phyloP scores from a whole-genome alignment of 2,797 vertebrate species.

The Pseudocheirus occidentalis region DNA sequence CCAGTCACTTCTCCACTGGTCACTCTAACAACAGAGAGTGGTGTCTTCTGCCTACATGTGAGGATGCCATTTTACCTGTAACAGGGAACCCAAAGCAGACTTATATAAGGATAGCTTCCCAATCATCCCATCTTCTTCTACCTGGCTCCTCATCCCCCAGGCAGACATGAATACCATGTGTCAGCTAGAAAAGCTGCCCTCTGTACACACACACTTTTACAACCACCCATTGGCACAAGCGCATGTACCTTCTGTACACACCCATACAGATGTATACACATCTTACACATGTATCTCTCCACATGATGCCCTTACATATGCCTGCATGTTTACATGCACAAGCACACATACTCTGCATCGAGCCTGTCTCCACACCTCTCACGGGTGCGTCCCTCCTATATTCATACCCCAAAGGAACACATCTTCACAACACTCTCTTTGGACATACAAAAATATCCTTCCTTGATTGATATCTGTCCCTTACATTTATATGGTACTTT shows the following conservation, averaged over 20 bases:
- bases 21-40: background rate
- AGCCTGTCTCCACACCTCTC: background rate
- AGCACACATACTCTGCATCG: background rate
- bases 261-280: no score
- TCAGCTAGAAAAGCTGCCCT: background rate
- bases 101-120: background rate
- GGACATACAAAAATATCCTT: background rate
- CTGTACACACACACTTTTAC: background rate
- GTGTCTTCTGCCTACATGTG: background rate
- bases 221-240: no score
- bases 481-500: background rate
- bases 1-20: background rate
- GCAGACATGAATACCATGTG: background rate
- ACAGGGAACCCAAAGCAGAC: background rate
- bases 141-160: background rate
- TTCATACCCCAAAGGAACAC: background rate
- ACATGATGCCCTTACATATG: background rate
- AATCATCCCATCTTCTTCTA: background rate
- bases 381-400: background rate
- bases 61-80: background rate
- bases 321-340: background rate
- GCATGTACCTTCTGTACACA: background rate
- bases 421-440: background rate
- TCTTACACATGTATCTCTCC: background rate
- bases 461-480: background rate